Evolutionary conservation across 2,797 vertebrate genomes (phyloP).

Genomic region (Schizopygopsis pylzovi): DNA sequence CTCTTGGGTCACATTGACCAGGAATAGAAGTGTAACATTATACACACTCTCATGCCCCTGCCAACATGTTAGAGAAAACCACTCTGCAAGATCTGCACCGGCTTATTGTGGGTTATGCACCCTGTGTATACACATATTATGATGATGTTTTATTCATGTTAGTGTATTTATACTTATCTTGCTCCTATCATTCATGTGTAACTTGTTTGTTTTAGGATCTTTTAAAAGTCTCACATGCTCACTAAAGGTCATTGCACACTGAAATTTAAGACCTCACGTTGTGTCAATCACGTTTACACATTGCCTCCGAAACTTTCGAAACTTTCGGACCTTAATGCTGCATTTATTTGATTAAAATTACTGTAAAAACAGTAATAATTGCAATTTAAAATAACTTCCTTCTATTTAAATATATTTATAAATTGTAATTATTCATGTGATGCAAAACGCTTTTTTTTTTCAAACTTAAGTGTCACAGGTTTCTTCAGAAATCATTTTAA

Average conservation of each 20-base stretch:
- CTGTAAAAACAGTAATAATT: not conserved
- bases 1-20: constrained; percentile 73
- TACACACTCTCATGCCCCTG: constrained; percentile 66
- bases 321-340: not conserved
- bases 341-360: not conserved
- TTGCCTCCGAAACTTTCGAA: not conserved
- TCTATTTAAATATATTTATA: not conserved
- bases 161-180: not conserved
- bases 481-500: not conserved
- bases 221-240: not conserved
- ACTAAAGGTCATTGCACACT: too few relatives aligned
- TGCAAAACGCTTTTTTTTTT: not conserved
- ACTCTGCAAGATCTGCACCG: constrained; percentile 36
- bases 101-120: not conserved
- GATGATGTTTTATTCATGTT: not conserved
- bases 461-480: too few relatives aligned
- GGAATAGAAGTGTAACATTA: constrained; percentile 81
- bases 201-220: not conserved
- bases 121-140: not conserved
- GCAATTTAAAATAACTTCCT: not conserved
- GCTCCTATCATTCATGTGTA: not conserved
- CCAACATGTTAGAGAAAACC: constrained; percentile 54
- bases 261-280: too few relatives aligned
- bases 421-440: not conserved
- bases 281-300: not conserved